Base-by-base conservation (phyloP, 1,140 invertebrate species). In the Drosophila tani region DNA sequence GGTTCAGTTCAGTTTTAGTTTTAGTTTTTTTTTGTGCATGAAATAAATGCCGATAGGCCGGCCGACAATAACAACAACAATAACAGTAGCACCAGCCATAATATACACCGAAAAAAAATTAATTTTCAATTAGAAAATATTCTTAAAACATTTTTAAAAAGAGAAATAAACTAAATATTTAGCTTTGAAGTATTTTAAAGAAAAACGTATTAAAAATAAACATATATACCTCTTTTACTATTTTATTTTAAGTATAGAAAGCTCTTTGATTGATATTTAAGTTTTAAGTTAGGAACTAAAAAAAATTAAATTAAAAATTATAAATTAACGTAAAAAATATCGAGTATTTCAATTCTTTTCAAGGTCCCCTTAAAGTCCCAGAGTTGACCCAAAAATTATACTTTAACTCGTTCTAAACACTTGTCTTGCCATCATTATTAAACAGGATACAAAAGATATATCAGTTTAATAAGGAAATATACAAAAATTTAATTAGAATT, bases 41-140 rank as follows among this genome's bases (percentile, higher is more conserved):
- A 86, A 83, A 82, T 80, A 86, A 76, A 77, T 77, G 74, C 75
- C 75, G 57, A 78, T 77, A 78, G 75, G 50, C 75, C 43, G 75
- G 29, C 60, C n/a, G 38, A 53, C 29, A 67, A 64, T 14, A 43
- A 41, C 27, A 29, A 19, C 35, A 43, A 9, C 46, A 69, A 38
- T 15, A 43, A 43, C 35, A 63, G 51, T 38, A 38, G 51, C 32
- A 38, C 35, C 38, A 55, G 51, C 1, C 17, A 53, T 53, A 35
- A 53, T 19, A 53, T 38, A 12, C 51, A 55, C 17, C 9, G 19
- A 15, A 0, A n/a, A n/a, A 21, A n/a, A 40, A 8, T 0, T 9
- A 55, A 15, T 9, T 1, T 1, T 17, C 3, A 1, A 17, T 1
- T 41, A 2, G 0, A 41, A 41, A 7, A n/a, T n/a, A 41, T n/a